A percentile compares a stretch with the other conserved stretches of the same genome.
These are phyloP conservation scores for Operophtera brumata DNA, from an alignment of 2,888 invertebrate genomes.

Conservation along the genomic window DNA sequence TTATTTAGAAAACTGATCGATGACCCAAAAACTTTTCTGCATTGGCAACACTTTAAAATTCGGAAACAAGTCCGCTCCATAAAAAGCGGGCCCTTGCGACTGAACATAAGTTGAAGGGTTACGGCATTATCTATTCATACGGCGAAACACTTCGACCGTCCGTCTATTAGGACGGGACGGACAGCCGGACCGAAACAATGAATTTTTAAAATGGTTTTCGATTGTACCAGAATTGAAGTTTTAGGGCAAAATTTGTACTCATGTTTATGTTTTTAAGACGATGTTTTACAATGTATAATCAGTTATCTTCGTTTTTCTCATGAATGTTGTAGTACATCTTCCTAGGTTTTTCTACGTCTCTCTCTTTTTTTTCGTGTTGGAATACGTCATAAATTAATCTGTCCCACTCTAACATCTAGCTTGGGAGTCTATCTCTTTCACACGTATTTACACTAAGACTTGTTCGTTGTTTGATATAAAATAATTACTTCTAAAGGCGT, in stretches of 20 bases:
- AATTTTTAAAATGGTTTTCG: conserved; percentile 62
- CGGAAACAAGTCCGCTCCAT: conserved; percentile 36
- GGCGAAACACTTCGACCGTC: conserved; percentile 63
- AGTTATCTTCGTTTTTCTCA: too few species aligned
- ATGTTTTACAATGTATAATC: too few species aligned
- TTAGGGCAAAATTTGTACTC: conserved; percentile 34
- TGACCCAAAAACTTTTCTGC: neutral
- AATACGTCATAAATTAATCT: too few species aligned
- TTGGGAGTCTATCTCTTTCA: too few species aligned
- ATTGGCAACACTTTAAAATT: conserved; percentile 20
- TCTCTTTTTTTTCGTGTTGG: too few species aligned
- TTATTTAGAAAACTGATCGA: neutral
- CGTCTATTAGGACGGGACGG: conserved; percentile 56
- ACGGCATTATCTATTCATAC: conserved; percentile 71
- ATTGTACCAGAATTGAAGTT: conserved; percentile 25
- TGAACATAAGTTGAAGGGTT: conserved; percentile 62
- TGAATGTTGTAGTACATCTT: too few species aligned
- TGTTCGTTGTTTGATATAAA: too few species aligned
- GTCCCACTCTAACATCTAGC: too few species aligned
- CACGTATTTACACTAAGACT: too few species aligned
- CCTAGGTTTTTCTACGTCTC: too few species aligned
- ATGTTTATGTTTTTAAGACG: neutral
- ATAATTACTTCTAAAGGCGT: too few species aligned
- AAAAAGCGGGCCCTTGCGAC: conserved; percentile 41
- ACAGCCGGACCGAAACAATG: conserved; percentile 46